Conservation (phyloP, 2,888 invertebrate species). For the Archaeoteleia sp. region DNA sequence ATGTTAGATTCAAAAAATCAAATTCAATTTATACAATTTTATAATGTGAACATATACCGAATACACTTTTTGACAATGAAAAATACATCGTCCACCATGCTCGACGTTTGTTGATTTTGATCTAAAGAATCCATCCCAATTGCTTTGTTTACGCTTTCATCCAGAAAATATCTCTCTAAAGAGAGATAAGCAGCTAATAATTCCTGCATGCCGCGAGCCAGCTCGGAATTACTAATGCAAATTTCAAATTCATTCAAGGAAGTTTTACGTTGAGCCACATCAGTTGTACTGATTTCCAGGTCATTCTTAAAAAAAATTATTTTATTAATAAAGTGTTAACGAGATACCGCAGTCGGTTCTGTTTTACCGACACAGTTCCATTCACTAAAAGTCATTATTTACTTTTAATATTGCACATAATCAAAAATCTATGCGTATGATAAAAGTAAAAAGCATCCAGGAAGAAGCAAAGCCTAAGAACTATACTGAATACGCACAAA, state of each 20-base stretch:
- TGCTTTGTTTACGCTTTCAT: conserved; percentile 95
- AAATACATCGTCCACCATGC: conserved; percentile 98
- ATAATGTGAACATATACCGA: too few species aligned
- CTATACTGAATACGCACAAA: too few species aligned
- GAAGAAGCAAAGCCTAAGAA: too few species aligned
- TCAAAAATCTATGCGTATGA: too few species aligned
- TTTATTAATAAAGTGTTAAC: too few species aligned
- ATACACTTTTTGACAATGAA: conserved; percentile 97
- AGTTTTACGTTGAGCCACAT: conserved; percentile 75
- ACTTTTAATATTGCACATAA: too few species aligned
- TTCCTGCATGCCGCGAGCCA: conserved; percentile 87
- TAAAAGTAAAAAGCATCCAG: too few species aligned
- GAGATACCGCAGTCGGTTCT: too few species aligned
- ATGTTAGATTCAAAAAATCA: conserved; percentile 2
- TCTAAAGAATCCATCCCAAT: conserved; percentile 86
- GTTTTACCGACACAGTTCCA: too few species aligned
- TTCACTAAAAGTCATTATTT: too few species aligned
- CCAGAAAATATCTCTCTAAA: conserved; percentile 95
- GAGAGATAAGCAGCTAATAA: conserved; percentile 91
- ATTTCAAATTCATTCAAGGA: conserved; percentile 78
- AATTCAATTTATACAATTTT: too few species aligned
- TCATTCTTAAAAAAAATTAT: conserved; percentile 76
- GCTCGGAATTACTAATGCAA: conserved; percentile 82
- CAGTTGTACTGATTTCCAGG: conserved; percentile 78
- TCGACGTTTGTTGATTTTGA: conserved; percentile 86